Conservation (phyloP, 2,888 invertebrate genomes). For the Heliothis peltigera region DNA sequence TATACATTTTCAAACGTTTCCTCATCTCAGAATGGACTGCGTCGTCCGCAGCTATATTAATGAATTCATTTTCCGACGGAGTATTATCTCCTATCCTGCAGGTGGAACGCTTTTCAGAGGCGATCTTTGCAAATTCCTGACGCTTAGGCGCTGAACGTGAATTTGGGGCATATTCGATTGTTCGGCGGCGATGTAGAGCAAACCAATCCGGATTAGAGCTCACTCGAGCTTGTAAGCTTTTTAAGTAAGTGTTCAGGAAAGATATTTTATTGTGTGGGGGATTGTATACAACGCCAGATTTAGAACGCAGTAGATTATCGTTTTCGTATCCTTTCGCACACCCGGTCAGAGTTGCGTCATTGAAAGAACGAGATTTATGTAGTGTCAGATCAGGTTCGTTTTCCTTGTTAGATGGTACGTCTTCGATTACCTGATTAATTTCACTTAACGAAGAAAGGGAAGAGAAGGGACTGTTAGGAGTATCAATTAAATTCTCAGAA, state of each 20-base stretch:
- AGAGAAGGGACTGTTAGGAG: slow-evolving; percentile 65
- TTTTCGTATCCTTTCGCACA: slow-evolving; percentile 64
- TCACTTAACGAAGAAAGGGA: slow-evolving; percentile 72
- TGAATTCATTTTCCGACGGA: slow-evolving; percentile 81
- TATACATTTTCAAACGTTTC: slow-evolving; percentile 87
- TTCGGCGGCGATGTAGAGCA: slow-evolving; percentile 75
- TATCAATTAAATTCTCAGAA: slow-evolving; percentile 61
- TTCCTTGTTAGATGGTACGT: slow-evolving; percentile 68
- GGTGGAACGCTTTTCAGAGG: slow-evolving; percentile 66
- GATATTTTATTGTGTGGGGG: slow-evolving; percentile 85
- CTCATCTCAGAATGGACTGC: slow-evolving; percentile 86
- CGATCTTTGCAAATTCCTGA: slow-evolving; percentile 70
- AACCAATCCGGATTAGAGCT: slow-evolving; percentile 85
- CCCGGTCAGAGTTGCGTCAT: slow-evolving; percentile 72
- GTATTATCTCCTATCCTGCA: slow-evolving; percentile 71
- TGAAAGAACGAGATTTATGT: slow-evolving; percentile 85
- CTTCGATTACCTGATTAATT: slow-evolving; percentile 65
- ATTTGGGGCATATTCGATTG: slow-evolving; percentile 73
- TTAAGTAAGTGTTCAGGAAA: slow-evolving; percentile 88
- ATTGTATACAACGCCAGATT: slow-evolving; percentile 81
- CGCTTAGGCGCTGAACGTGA: slow-evolving; percentile 63
- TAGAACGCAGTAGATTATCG: slow-evolving; percentile 77
- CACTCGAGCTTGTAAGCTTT: slow-evolving; percentile 84
- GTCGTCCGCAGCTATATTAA: slow-evolving; percentile 82
- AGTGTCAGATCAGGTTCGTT: slow-evolving; percentile 70